Percentiles rank a stretch among this genome's conserved stretches.
phyloP scores from a whole-genome alignment of 2,888 invertebrate genomes.

The Alloscopus bannaensis region DNA sequence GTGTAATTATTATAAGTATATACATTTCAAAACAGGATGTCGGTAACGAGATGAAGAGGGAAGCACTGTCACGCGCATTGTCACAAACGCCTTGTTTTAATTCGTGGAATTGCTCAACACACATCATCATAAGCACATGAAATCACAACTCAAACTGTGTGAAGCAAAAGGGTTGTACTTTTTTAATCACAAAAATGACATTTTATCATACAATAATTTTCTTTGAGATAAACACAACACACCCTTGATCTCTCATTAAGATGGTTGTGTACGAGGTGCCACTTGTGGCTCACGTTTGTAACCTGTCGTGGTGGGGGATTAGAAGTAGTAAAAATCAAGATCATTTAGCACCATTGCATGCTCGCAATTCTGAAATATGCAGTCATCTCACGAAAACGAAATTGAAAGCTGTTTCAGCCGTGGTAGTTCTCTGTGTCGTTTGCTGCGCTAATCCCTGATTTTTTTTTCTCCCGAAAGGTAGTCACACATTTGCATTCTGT shows the following conservation, averaged over 20 bases:
- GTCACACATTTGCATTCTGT: conserved; percentile 41
- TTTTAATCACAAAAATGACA: conserved; percentile 14
- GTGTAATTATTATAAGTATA: not conserved
- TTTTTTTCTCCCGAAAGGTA: conserved; percentile 16
- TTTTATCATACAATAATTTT: conserved; percentile 10
- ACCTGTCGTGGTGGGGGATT: not conserved
- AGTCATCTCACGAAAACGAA: conserved; percentile 15
- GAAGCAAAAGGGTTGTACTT: not conserved
- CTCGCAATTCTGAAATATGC: not conserved
- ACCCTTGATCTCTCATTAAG: conserved; percentile 60
- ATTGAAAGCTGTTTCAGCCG: conserved; percentile 28
- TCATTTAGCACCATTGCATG: conserved; percentile 33
- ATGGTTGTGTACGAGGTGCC: conserved; percentile 4
- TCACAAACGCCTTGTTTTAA: not conserved
- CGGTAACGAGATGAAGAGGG: not conserved
- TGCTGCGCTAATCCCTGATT: not conserved
- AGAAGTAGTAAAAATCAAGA: conserved; percentile 42
- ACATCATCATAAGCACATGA: not conserved
- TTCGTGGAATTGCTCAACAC: not conserved
- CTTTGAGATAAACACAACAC: conserved; percentile 38
- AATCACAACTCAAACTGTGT: not conserved
- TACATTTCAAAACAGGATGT: conserved; percentile 35
- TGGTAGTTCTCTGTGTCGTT: not conserved
- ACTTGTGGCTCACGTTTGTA: not conserved
- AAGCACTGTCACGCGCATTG: not conserved